Percentiles rank a stretch among this genome's conserved stretches.
These are phyloP conservation scores for Echinarachnius parma DNA, from an alignment of 53 echinoderm and acorn worm genomes.

Conservation along the genomic window DNA sequence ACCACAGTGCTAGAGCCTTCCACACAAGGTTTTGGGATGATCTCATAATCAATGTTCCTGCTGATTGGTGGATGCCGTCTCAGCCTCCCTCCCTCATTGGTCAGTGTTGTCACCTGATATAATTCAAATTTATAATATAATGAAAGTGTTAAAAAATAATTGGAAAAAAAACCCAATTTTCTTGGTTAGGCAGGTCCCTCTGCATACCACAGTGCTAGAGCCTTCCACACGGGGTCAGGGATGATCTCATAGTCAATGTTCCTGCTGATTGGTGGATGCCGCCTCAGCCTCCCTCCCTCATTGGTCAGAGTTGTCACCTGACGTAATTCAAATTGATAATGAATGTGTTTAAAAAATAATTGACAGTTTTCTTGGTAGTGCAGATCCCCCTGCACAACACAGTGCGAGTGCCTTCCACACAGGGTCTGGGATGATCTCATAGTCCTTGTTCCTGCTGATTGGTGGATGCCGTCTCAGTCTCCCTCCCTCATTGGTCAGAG, in stretches of 20 bases:
- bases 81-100: conserved; percentile 92
- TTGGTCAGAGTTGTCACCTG: conserved; percentile 90
- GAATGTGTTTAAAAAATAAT: too few relatives aligned
- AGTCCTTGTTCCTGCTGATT: conserved; percentile 61
- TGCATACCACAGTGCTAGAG: conserved; percentile 96
- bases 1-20: conserved; percentile 97
- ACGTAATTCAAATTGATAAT: too few relatives aligned
- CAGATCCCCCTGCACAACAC: conserved; percentile 97
- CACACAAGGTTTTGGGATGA: conserved; percentile 94
- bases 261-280: conserved; percentile 54
- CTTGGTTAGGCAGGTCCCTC: conserved; percentile 95
- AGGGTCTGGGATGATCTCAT: conserved; percentile 92
- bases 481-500: conserved; percentile 93
- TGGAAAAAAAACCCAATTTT: too few relatives aligned
- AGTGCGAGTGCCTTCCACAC: conserved; percentile 94
- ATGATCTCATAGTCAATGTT: conserved; percentile 87
- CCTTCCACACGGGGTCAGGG: conserved; percentile 97
- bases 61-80: conserved; percentile 58
- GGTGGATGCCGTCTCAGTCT: conserved; percentile 70
- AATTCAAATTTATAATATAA: too few relatives aligned
- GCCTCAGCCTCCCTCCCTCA: conserved; percentile 82
- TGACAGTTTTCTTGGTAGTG: conserved; percentile 93
- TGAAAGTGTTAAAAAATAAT: too few relatives aligned
- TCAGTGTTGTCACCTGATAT: conserved; percentile 74
- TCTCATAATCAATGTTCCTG: conserved; percentile 75